Base-by-base conservation (phyloP, 2,888 invertebrate genomes). In the Buathra laborator region DNA sequence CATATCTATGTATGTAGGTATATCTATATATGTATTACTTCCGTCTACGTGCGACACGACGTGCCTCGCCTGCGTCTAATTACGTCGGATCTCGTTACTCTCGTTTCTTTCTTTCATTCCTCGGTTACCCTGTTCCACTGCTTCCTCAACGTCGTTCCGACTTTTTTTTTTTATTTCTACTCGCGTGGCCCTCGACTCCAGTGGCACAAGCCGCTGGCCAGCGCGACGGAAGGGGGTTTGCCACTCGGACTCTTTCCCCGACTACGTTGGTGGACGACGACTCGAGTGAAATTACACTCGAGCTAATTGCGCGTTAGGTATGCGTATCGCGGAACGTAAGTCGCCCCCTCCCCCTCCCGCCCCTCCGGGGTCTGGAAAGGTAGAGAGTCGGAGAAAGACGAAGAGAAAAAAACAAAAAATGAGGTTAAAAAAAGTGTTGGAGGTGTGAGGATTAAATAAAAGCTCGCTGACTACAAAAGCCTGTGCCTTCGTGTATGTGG, bases 241-340 rank as follows among this genome's bases (percentile, higher is more conserved):
- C 32, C 43, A 51, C 70, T 78, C 67, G 66, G 64, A 51, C 62
- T 37, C 46, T 44, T 79, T 79, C 71, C 68, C 29, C 59, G 53
- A 24, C 71, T 44, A 62, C 14, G 51, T 16, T 29, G 64, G 29
- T 44, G 67, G 56, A 62, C 64, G 81, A 68, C 68, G 74, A 19
- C 76, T 80, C 86, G 84, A 75, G 82, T 88, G 85, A 88, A 90
- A 90, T 90, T 90, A 90, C 89, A 88, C 83, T 77, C 86, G 78
- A 81, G 80, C 84, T 89, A 90, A 90, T 90, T 90, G 86, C 88
- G 68, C 85, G 86, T 88, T 89, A 87, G 89, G 87, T 89, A 87
- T 87, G 90, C 88, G 84, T 80, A 67, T 67, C 80, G 80, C 80
- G 72, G 44, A 72, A 51, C 80, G 66, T 72, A 72, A 80, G 72